Percentiles rank a stretch among this genome's conserved stretches.
phyloP scores from a whole-genome alignment of 2,888 invertebrate species.

The Chloroclystis v-ata region DNA sequence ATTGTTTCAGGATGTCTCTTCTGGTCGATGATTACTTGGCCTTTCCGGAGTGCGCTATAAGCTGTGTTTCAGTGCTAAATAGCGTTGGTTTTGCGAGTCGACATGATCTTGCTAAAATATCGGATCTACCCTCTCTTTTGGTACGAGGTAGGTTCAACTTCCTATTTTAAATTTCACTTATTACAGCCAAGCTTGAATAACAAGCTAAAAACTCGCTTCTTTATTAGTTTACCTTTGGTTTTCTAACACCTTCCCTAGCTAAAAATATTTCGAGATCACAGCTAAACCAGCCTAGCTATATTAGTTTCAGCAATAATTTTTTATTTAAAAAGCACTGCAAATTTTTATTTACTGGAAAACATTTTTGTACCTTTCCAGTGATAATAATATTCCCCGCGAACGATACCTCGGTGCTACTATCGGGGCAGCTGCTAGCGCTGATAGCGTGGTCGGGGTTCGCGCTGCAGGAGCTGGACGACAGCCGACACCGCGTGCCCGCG shows the following conservation, averaged over 20 bases:
- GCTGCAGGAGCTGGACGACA: conserved; percentile 56
- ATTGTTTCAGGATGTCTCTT: conserved; percentile 64
- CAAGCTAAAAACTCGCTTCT: too few relatives aligned
- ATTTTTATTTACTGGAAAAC: neutral
- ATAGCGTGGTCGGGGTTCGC: conserved; percentile 63
- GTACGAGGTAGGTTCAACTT: conserved; percentile 59
- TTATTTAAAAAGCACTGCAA: neutral
- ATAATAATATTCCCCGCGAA: conserved; percentile 68
- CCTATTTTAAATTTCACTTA: too few relatives aligned
- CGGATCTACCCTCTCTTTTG: conserved; percentile 55
- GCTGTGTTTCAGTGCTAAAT: conserved; percentile 70
- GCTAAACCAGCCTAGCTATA: too few relatives aligned
- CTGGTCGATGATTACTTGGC: conserved; percentile 67
- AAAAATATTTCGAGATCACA: too few relatives aligned
- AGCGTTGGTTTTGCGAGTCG: conserved; percentile 59
- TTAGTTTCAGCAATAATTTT: too few relatives aligned
- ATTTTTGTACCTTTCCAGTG: too few relatives aligned
- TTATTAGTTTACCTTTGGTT: too few relatives aligned
- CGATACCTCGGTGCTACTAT: conserved; percentile 54
- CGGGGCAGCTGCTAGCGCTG: conserved; percentile 55
- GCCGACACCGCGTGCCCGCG: conserved; percentile 53
- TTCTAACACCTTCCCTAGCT: too few relatives aligned
- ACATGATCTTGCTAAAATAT: conserved; percentile 55
- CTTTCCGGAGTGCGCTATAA: conserved; percentile 75
- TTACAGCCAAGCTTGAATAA: too few relatives aligned